phyloP scores from a whole-genome alignment of 2,888 invertebrate genomes.

The Rambutsinella grinnellia region DNA sequence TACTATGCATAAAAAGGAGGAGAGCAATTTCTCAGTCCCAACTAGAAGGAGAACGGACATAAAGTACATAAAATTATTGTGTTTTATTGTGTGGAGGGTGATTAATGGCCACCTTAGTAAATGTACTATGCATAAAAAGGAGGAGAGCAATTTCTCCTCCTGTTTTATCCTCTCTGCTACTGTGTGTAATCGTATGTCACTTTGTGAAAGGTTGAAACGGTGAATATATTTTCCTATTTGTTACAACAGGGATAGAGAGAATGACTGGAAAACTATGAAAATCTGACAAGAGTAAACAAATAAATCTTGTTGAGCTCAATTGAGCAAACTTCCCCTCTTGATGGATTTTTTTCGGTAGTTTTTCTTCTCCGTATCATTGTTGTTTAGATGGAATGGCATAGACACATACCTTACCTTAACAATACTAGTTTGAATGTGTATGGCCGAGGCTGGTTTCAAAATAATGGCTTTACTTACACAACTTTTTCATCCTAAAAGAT shows the following conservation, averaged over 20 bases:
- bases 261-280: constrained; percentile 28
- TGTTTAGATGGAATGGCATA: constrained; percentile 21
- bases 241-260: constrained; percentile 2
- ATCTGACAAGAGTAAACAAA: constrained; percentile 50
- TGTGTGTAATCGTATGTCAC: not conserved
- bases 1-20: constrained; percentile 32
- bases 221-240: constrained; percentile 4
- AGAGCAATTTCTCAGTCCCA: not conserved
- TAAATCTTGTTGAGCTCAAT: constrained; percentile 52
- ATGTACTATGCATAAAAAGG: constrained; percentile 40
- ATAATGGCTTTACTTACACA: constrained; percentile 36
- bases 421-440: not conserved
- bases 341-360: constrained; percentile 20
- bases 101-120: constrained; percentile 42
- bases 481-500: no score
- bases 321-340: constrained; percentile 47
- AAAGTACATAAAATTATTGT: not conserved
- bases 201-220: constrained; percentile 4
- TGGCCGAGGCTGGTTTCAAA: constrained; percentile 6
- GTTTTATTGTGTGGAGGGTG: constrained; percentile 10
- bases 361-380: constrained; percentile 14
- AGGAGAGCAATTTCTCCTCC: not conserved
- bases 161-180: constrained; percentile 5
- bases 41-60: not conserved
- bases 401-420: not conserved